Evolutionary conservation across 1,140 invertebrate species (phyloP), one percentile per base, ranked within the genome.

Genomic region (Popillia japonica): DNA sequence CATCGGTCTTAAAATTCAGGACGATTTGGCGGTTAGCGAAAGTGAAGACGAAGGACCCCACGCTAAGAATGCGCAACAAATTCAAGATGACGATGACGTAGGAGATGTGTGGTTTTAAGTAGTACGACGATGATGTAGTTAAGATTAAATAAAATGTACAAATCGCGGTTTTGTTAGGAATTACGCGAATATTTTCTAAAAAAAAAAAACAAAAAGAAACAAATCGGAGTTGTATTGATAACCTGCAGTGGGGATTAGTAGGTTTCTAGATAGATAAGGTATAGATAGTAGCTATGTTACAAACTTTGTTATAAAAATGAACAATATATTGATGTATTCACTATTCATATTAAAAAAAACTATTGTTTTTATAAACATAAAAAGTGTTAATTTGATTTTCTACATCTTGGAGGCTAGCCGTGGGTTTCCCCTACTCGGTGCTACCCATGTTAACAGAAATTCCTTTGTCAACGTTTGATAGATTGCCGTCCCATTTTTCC

Each of bases 1-100:
- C 78, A 79, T 80, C 78, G 83, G 77, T 78, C 83, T 83, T 78
- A 86, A 85, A 78, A 93, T 94, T 68, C 90, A 93, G 77, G 92
- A 93, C 61, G 94, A 95, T 87, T 88, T 95, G 48, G 92, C 92
- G 72, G 92, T 95, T 34, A 95, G 93, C 11, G 94, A 95, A 79
- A 94, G 93, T 64, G 94, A 94, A n/a, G 92, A 94, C 64, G 93
- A 94, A 79, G 86, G 79, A 27, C 72, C 48, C 1, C 82, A 82
- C 48, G 44, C 75, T 23, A 78, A 80, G 59, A 40, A 61, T 10
- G 74, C 78, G 77, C 79, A 82, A 64, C 72, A 40, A 17, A n/a
- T 82, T 14, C 79, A 78, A 9, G 82, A 84, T 61, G 83, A 84
- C 40, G 84, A 86, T 78, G 83, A 84, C 23, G 84, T 82, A 10